Percentiles rank a stretch among this genome's conserved stretches.
phyloP scores from a whole-genome alignment of 2,888 invertebrate species.

The Isotomurus palustris region DNA sequence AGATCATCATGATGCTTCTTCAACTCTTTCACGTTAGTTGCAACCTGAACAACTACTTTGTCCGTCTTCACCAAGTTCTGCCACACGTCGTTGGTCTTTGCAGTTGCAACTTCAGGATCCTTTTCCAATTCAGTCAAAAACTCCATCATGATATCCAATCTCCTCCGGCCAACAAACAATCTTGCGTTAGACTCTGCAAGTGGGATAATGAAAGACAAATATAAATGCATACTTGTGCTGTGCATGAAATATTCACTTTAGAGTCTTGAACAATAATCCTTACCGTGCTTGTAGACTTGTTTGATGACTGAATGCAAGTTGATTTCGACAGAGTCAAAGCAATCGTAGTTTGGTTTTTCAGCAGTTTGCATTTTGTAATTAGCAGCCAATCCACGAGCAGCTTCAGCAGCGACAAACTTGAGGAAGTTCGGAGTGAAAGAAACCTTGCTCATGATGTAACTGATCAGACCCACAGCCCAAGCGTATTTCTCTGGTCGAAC shows the following conservation, averaged over 20 bases:
- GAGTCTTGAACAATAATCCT: not conserved
- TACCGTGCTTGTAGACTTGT: constrained; percentile 39
- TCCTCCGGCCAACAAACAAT: constrained; percentile 42
- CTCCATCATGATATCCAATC: constrained; percentile 42
- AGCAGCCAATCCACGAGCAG: constrained; percentile 40
- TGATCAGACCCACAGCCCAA: constrained; percentile 69
- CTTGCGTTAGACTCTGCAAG: constrained; percentile 43
- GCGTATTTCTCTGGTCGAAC: constrained; percentile 71
- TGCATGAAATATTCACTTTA: not conserved
- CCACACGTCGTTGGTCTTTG: constrained; percentile 36
- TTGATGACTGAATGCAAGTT: constrained; percentile 43
- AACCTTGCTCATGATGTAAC: constrained; percentile 67
- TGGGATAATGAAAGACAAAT: not conserved
- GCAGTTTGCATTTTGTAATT: constrained; percentile 44
- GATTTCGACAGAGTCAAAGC: constrained; percentile 44
- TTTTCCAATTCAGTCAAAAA: constrained; percentile 31
- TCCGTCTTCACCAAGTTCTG: constrained; percentile 32
- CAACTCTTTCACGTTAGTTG: constrained; percentile 32
- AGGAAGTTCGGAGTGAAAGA: constrained; percentile 68
- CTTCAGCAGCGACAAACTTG: constrained; percentile 69
- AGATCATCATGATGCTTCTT: constrained; percentile 25
- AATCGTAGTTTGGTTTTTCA: constrained; percentile 41
- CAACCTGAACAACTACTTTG: constrained; percentile 36
- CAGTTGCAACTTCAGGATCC: constrained; percentile 17
- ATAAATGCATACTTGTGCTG: not conserved